Percentiles rank a stretch among this genome's conserved stretches.
Evolutionary conservation across 2,113 vertebrate species (phyloP).

Genomic region (Rallus limicola): DNA sequence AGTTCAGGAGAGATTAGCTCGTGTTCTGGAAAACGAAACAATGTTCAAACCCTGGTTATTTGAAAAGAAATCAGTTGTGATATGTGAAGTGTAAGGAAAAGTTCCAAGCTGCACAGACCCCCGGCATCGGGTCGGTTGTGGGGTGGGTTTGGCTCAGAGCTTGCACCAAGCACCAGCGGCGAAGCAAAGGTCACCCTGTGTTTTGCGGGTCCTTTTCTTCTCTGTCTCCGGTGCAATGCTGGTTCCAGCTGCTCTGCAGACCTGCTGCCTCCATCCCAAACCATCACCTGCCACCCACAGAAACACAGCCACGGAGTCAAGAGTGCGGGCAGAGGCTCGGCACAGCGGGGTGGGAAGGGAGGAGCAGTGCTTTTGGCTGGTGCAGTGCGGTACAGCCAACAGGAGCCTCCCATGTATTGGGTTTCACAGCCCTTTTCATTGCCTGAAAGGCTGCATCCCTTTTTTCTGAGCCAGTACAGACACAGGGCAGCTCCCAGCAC

Average conservation of each 20-base stretch:
- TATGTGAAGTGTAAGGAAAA: conserved; percentile 6
- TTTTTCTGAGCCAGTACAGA: background rate
- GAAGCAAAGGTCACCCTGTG: background rate
- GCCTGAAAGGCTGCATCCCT: fast-evolving
- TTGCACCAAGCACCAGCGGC: background rate
- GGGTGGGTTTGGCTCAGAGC: background rate
- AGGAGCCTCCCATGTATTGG: fast-evolving
- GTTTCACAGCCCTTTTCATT: background rate
- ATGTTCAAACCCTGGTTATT: background rate
- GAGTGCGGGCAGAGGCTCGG: background rate
- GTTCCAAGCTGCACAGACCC: background rate
- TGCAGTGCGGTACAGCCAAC: fast-evolving
- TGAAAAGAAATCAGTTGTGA: conserved; percentile 42
- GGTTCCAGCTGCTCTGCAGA: background rate
- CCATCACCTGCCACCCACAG: background rate
- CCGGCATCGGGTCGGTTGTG: background rate
- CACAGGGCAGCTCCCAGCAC: fast-evolving
- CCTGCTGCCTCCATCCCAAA: background rate
- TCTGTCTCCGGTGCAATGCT: fast-evolving
- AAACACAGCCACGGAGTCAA: background rate
- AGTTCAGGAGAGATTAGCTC: conserved; percentile 23
- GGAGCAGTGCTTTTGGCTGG: background rate
- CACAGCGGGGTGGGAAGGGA: background rate
- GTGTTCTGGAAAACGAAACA: conserved; percentile 13
- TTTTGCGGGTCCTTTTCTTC: background rate